phyloP scores from a whole-genome alignment of 2,888 invertebrate species.

The Lasioglossum oenotherae region DNA sequence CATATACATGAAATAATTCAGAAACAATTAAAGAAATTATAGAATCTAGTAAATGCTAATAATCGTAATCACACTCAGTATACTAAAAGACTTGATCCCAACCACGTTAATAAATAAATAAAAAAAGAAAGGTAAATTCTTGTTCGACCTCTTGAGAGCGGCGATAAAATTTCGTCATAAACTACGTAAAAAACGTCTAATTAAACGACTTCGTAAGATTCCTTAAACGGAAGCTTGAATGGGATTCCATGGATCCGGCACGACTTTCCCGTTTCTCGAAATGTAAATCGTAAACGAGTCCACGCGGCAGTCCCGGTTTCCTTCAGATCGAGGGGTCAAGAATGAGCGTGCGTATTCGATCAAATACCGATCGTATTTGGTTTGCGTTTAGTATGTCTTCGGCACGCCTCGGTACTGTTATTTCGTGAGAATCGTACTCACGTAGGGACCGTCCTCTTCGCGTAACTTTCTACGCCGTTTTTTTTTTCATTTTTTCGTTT shows the following conservation, averaged over 20 bases:
- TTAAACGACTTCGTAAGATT: background rate
- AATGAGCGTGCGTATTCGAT: conserved; percentile 64
- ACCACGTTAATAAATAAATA: background rate
- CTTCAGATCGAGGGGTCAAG: conserved; percentile 19
- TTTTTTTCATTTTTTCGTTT: background rate
- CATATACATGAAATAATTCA: no score
- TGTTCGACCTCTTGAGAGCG: background rate
- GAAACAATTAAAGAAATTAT: no score
- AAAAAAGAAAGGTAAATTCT: background rate
- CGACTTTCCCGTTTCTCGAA: background rate
- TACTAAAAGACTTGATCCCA: background rate
- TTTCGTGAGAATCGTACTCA: conserved; percentile 42
- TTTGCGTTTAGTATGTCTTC: conserved; percentile 77
- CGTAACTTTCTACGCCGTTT: conserved; percentile 40
- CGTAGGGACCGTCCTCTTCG: conserved; percentile 24
- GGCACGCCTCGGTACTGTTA: conserved; percentile 75
- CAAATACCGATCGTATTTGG: conserved; percentile 74
- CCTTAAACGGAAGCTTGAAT: background rate
- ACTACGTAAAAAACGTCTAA: background rate
- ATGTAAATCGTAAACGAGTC: background rate
- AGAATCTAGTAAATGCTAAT: background rate
- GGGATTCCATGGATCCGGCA: background rate
- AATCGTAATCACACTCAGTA: background rate
- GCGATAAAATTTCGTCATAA: background rate
- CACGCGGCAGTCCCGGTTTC: conserved; percentile 5